Evolutionary conservation across 30 jellyfish, hydroid and myxozoan species (phyloP), one percentile per base, ranked within the genome.

Genomic region (Haliclystus octoradiatus): DNA sequence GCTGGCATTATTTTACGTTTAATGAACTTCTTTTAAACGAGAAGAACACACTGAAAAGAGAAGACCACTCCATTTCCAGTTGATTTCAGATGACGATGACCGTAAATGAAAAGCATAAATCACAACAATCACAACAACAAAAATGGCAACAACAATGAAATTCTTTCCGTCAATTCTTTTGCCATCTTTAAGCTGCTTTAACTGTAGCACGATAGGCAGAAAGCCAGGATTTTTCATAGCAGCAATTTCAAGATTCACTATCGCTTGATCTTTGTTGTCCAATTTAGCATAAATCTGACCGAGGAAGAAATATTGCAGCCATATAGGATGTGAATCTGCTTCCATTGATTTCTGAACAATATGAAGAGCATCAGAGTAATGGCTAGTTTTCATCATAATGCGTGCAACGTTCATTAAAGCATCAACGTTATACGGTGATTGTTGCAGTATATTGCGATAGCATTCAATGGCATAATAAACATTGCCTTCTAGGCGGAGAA

Each of bases 231-330:
- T 89, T 62, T 80, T 65, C 46, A 76, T 94, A 31, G 76, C 60
- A 19, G 98, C 95, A 57, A 62, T 80, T 25, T 82, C 83, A 68
- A 75, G 76, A 64, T 81, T 94, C 33, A 47, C 51, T 34, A 72
- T 74, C 13, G 98, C 94, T 34, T 72, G 70, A 34, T 81, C 95
- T 7, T 72, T 23, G 33, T 89, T 94, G 0, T 95, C 98, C 0
- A 74, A 80, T 33, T 73, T 34, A 65, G 72, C 84, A 33, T 78
- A 52, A 12, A 80, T 75, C 57, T 89, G 94, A 25, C 94, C 98
- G 74, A 89, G 34, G 2, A 94, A 75, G 82, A 75, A 89, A 62
- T 81, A 94, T 63, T 80, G 98, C 33, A 89, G 92, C 98, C 98
- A 89, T 3, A 93, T 60, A 51, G 71, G 76, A 26, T 74, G 63